Evolutionary conservation across 2,888 invertebrate genomes (phyloP).

Genomic region (Polydrusus pterygomalis): DNA sequence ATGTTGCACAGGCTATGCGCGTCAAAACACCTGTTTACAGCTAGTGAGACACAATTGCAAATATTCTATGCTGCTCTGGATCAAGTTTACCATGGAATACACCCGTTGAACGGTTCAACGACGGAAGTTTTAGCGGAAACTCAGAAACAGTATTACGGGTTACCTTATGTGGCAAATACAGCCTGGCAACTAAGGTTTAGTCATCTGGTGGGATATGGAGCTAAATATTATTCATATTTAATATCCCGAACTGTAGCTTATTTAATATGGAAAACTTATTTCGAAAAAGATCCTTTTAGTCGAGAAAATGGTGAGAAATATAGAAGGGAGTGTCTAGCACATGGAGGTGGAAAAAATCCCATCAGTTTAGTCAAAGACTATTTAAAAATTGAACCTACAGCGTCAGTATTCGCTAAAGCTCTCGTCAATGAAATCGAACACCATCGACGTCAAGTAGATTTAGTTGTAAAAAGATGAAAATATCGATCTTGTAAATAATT

Average conservation of each 20-base stretch:
- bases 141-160: conserved; percentile 88
- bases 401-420: conserved; percentile 85
- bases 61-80: conserved; percentile 83
- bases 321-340: conserved; percentile 83
- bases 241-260: conserved; percentile 95
- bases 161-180: conserved; percentile 92
- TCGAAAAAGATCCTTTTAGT: conserved; percentile 85
- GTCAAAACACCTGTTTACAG: conserved; percentile 90
- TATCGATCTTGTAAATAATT: neutral
- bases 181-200: conserved; percentile 98
- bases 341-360: conserved; percentile 92
- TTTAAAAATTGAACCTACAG: conserved; percentile 84
- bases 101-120: conserved; percentile 75
- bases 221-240: conserved; percentile 98
- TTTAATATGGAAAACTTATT: conserved; percentile 93
- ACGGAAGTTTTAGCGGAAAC: conserved; percentile 84
- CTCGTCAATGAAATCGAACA: conserved; percentile 84
- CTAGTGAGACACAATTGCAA: conserved; percentile 86
- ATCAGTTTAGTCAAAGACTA: conserved; percentile 86
- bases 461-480: conserved; percentile 54
- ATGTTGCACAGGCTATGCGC: conserved; percentile 87
- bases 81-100: conserved; percentile 87
- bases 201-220: conserved; percentile 98
- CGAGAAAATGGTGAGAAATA: conserved; percentile 87
- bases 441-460: conserved; percentile 62